Evolutionary conservation across 37 sponge, comb jelly and placozoan species (phyloP).

Genomic region (Eunapius fragilis): DNA sequence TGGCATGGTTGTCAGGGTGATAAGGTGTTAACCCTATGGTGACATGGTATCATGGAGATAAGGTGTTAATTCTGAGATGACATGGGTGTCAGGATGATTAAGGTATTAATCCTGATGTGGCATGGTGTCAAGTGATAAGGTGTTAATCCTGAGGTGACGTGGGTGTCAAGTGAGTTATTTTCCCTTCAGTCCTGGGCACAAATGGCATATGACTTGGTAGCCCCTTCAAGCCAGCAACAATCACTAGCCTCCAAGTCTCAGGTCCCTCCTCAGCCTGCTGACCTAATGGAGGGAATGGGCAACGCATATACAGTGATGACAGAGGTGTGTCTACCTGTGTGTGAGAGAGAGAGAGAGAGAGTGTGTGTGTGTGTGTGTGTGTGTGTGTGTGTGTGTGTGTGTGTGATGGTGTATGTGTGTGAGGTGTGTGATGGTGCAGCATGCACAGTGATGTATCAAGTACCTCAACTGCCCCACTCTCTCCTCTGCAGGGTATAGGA

Average conservation of each 20-base stretch:
- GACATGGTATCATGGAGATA: neutral
- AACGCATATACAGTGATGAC: constrained; percentile 86
- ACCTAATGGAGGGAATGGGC: constrained; percentile 86
- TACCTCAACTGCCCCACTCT: neutral
- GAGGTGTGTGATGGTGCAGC: neutral
- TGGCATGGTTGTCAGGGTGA: neutral
- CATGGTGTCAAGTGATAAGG: neutral
- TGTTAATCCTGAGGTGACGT: too few species aligned
- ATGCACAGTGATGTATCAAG: too few species aligned
- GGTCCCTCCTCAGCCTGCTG: constrained; percentile 69
- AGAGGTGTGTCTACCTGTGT: constrained; percentile 40
- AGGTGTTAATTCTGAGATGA: too few species aligned
- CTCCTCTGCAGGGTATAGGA: constrained; percentile 67
- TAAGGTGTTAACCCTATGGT: too few species aligned
- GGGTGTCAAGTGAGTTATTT: neutral
- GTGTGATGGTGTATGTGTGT: neutral
- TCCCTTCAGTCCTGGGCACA: constrained; percentile 59
- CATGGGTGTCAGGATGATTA: neutral
- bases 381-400: constrained; percentile 2
- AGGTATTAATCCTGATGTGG: too few species aligned
- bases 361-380: neutral
- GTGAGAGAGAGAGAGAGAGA: neutral
- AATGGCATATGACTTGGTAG: constrained; percentile 79
- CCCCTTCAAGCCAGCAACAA: constrained; percentile 17
- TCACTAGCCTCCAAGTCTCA: constrained; percentile 28